phyloP scores from a whole-genome alignment of 1,140 invertebrate species.

The Nebria ingens region DNA sequence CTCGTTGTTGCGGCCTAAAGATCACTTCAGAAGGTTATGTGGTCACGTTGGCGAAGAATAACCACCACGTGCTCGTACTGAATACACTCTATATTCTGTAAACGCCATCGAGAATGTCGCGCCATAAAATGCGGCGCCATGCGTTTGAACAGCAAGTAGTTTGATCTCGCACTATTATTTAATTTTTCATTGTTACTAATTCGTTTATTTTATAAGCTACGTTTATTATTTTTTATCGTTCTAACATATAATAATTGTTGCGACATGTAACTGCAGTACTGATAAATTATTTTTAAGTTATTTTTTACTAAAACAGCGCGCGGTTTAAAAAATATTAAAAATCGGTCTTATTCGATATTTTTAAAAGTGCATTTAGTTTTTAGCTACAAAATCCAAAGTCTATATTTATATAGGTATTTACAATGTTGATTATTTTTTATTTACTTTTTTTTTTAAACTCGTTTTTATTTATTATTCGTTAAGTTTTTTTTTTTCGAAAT shows the following conservation, averaged over 20 bases:
- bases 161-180: conserved; percentile 8
- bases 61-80: conserved; percentile 92
- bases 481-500: conserved; percentile 12
- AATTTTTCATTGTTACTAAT: conserved; percentile 1
- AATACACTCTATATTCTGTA: conserved; percentile 90
- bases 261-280: not conserved
- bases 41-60: conserved; percentile 95
- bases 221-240: not conserved
- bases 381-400: conserved; percentile 4
- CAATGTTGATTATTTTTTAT: not conserved
- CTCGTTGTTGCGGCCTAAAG: conserved; percentile 92
- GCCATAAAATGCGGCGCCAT: not conserved
- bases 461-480: conserved; percentile 8
- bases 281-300: not conserved
- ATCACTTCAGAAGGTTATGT: conserved; percentile 94
- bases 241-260: not conserved
- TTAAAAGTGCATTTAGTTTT: not conserved
- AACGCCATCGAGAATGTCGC: not conserved
- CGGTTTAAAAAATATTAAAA: too few relatives aligned
- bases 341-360: not conserved
- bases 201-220: not conserved
- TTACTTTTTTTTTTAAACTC: conserved; percentile 2
- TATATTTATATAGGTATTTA: conserved; percentile 4
- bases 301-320: too few relatives aligned
- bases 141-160: not conserved